Conservation (phyloP, 2,888 invertebrate genomes). For the Conomelus anceps region DNA sequence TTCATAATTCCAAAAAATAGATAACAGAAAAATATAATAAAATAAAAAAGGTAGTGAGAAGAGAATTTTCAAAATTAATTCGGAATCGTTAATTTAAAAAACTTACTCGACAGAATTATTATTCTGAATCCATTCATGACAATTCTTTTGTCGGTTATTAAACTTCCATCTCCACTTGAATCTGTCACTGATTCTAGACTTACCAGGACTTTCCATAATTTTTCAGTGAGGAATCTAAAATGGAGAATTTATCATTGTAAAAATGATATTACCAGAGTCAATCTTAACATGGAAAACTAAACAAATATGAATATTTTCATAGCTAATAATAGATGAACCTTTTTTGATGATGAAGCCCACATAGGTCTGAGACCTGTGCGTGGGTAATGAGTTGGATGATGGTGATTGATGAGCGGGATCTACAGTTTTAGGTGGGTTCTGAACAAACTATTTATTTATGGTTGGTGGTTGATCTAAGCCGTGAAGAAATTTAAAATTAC, state of each 20-base stretch:
- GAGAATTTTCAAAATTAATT: not conserved
- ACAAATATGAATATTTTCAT: not conserved
- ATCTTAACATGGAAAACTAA: not conserved
- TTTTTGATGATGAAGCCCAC: not conserved
- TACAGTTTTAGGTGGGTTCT: no score
- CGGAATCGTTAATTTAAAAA: no score
- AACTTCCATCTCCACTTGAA: conserved; percentile 5
- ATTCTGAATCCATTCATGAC: conserved; percentile 34
- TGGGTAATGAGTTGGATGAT: no score
- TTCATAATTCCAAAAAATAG: not conserved
- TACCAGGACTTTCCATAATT: conserved; percentile 22
- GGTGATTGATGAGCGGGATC: no score
- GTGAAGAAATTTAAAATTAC: no score
- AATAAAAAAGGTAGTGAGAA: not conserved
- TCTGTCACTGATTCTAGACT: conserved; percentile 19
- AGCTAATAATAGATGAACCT: not conserved
- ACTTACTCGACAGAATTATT: conserved; percentile 21
- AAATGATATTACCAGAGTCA: no score
- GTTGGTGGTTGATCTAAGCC: no score
- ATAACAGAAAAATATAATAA: not conserved
- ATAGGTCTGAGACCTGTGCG: no score
- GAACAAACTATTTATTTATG: no score
- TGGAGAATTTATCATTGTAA: conserved; percentile 7
- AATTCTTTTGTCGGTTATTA: conserved; percentile 31
- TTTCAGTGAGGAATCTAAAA: not conserved